Base-by-base conservation (phyloP, 2,113 vertebrate species). In the Vireo altiloquus region DNA sequence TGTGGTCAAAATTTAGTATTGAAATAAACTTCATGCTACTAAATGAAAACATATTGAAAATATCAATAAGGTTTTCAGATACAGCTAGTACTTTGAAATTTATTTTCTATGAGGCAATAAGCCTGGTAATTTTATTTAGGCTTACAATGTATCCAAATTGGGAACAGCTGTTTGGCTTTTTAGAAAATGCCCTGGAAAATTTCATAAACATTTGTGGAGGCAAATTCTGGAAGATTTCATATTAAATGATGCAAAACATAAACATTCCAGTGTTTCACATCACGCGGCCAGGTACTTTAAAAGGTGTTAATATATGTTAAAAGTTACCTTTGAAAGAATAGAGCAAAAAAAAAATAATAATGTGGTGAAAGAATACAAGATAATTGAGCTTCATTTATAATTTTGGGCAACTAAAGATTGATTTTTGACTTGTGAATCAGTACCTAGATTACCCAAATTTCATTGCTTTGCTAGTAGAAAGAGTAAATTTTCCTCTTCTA, bases 191-290 rank as follows among this genome's bases (percentile, higher is more conserved):
- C 33, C 18, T 87, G 57, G 74, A 92, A 95, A 87, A 69, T 89
- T 80, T 96, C n/a, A 31, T 80, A 81, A 94, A 61, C 33, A 50
- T 27, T 95, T 82, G 74, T 80, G 28, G 33, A 96, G 23, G 75
- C 54, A 92, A 92, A 83, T 90, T 88, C 87, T 82, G 69, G 72
- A 87, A 78, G 47, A 79, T 57, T 86, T 59, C 24, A 50, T 85
- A 40, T 68, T 90, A 90, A 96, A 90, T 93, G 60, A 47, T 49
- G n/a, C 2, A 49, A 92, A 91, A 35, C 30, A 53, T 31, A 64
- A 84, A 72, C 42, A 50, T 54, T 63, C 5, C 0, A 1, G 8
- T 50, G 71, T 79, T 81, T 54, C 64, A 16, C 13, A 61, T 89
- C 61, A 57, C 17, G 9, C 64, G 31, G 13, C 5, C 49, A 68